Base-by-base conservation (phyloP, 2,797 vertebrate species). In the Parauchenoglanis ngamensis region DNA sequence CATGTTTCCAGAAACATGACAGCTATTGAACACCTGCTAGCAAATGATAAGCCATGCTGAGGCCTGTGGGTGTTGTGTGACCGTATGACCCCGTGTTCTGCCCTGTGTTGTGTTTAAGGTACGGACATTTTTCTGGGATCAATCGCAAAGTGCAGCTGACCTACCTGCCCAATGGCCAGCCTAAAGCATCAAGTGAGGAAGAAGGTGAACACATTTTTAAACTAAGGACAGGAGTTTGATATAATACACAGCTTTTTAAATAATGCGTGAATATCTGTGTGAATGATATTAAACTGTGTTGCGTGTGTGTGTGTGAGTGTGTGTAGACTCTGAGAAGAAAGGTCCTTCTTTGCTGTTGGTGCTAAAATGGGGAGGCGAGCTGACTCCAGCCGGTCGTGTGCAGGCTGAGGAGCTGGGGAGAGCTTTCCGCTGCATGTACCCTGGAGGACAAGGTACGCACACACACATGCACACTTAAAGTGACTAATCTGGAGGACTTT, bases 381-480 rank as follows among this genome's bases (percentile, higher is more conserved):
- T 99, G 92, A 99, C 98, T 0, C 98, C 98, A 0, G 96, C 97
- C 8, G 98, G 98, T 23, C 95, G 97, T 15, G 98, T 98, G 23
- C 98, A 98, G 94, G 97, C 98, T 0, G 98, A 99, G 90, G 97
- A 99, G 92, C 96, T 99, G 92, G 98, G 98, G 0, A 89, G 98
- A 72, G 98, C 98, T 81, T 99, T 99, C 88, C 97, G 98, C 91
- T 99, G 98, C 94, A 99, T 99, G 98, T 99, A 99, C 90, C 98
- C 98, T 0, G 98, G 98, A 92, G 98, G 98, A 75, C 98, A 99
- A 96, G 98, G 98, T 99, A 94, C 61, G 65, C 28, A 13, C 25
- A 57, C 73, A 87, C 19, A 46, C 35, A 52, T 15, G 15, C 57
- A 81, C 78, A 52, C 35, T n/a, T 44, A n/a, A 86, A 68, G n/a